phyloP scores from a whole-genome alignment of 1,140 invertebrate species.

The Cataglyphis hispanica region DNA sequence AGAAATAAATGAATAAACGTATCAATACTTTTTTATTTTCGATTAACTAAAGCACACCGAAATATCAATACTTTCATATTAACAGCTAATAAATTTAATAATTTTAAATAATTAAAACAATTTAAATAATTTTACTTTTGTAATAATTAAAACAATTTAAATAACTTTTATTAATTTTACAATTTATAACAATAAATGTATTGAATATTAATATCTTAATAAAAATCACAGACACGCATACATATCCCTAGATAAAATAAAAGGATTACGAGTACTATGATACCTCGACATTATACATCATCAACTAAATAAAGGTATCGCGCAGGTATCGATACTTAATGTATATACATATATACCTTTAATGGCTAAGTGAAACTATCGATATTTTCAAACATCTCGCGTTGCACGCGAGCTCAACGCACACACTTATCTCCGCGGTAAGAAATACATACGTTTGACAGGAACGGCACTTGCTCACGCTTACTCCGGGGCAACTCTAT shows the following conservation, averaged over 20 bases:
- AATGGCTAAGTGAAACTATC: slow-evolving; percentile 36
- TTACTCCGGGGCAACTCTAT: slow-evolving; percentile 73
- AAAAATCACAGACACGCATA: too few relatives aligned
- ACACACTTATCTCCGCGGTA: slow-evolving; percentile 9
- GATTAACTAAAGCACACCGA: neutral
- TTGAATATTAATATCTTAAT: too few relatives aligned
- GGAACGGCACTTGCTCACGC: slow-evolving; percentile 64
- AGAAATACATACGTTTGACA: slow-evolving; percentile 60
- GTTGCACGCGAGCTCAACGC: slow-evolving; percentile 15
- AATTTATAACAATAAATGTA: too few relatives aligned
- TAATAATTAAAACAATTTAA: too few relatives aligned
- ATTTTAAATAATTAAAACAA: too few relatives aligned
- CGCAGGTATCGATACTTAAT: slow-evolving; percentile 1
- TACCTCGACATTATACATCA: neutral
- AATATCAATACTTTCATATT: too few relatives aligned
- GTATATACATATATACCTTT: neutral
- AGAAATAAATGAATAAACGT: slow-evolving; percentile 11
- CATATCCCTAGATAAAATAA: neutral
- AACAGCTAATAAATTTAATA: too few relatives aligned
- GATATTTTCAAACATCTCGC: slow-evolving; percentile 23
- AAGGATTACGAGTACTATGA: neutral
- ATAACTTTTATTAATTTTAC: too few relatives aligned
- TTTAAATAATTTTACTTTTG: too few relatives aligned
- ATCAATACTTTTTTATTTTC: neutral
- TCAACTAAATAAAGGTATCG: neutral